These are phyloP conservation scores for Urosaurus nigricauda DNA, from an alignment of 2,797 vertebrate species.

Conservation along the genomic window DNA sequence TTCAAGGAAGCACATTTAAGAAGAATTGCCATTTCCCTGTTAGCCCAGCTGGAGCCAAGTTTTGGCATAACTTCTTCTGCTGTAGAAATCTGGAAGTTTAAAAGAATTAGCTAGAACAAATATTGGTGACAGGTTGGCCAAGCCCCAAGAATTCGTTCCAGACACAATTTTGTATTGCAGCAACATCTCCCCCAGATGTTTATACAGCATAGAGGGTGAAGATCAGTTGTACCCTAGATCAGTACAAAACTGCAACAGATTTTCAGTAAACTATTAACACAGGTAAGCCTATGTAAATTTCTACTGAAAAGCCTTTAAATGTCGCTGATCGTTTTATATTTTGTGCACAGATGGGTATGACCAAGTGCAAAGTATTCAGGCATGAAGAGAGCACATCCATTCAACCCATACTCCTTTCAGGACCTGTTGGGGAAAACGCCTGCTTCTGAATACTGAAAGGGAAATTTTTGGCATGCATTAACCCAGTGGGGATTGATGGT, in stretches of 20 bases:
- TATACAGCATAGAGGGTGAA: not conserved
- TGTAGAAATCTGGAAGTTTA: constrained; percentile 35
- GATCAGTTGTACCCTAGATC: not conserved
- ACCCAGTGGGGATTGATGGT: too few relatives aligned
- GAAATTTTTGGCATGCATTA: not conserved
- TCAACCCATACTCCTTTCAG: not conserved
- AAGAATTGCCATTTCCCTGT: constrained; percentile 31
- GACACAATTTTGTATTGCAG: not conserved
- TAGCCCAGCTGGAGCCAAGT: not conserved
- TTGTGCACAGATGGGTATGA: not conserved
- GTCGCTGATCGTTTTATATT: not conserved
- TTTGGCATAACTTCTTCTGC: constrained; percentile 39
- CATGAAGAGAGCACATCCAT: not conserved
- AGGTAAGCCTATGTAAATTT: not conserved
- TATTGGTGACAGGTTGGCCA: constrained; percentile 29
- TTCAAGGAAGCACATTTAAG: constrained; percentile 14
- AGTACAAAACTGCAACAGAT: not conserved
- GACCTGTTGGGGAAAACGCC: not conserved
- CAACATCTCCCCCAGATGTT: not conserved
- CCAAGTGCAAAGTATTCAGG: not conserved
- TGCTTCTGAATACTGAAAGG: not conserved
- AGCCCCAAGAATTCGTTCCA: constrained; percentile 23
- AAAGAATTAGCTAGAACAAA: constrained; percentile 10
- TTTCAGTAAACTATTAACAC: not conserved
- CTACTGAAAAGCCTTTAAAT: not conserved